Conservation (phyloP, 2,113 vertebrate genomes). For the Calidris pygmaea region DNA sequence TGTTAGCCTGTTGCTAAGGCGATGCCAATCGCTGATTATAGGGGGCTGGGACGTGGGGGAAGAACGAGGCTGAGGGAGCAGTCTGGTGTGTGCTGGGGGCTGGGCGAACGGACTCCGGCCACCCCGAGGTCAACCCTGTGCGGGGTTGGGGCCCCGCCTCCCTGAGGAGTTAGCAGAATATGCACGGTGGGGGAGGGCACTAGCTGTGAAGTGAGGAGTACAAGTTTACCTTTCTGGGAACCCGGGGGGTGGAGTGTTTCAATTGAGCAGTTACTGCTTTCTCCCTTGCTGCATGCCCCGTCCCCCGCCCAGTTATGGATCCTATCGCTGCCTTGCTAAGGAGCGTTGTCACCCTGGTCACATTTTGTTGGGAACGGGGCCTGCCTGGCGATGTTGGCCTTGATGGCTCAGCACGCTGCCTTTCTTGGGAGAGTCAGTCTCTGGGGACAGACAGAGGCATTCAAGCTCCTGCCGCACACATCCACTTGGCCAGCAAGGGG, state of each 20-base stretch:
- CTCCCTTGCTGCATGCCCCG: background rate
- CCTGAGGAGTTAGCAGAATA: background rate
- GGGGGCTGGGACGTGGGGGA: background rate
- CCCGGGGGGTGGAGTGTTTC: background rate
- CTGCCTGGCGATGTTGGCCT: background rate
- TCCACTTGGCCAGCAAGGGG: background rate
- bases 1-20: constrained; percentile 82
- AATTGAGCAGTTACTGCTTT: background rate
- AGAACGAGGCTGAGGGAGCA: background rate
- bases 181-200: background rate
- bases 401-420: background rate
- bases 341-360: background rate
- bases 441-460: background rate
- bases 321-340: background rate
- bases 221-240: background rate
- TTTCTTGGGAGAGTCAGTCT: background rate
- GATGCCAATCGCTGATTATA: constrained; percentile 69
- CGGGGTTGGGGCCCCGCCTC: background rate
- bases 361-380: background rate
- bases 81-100: constrained; percentile 9
- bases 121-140: background rate
- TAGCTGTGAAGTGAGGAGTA: background rate
- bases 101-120: background rate
- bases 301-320: background rate
- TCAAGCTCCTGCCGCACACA: background rate